Conservation (phyloP, 2,113 vertebrate species). For the Gracilinanus agilis region DNA sequence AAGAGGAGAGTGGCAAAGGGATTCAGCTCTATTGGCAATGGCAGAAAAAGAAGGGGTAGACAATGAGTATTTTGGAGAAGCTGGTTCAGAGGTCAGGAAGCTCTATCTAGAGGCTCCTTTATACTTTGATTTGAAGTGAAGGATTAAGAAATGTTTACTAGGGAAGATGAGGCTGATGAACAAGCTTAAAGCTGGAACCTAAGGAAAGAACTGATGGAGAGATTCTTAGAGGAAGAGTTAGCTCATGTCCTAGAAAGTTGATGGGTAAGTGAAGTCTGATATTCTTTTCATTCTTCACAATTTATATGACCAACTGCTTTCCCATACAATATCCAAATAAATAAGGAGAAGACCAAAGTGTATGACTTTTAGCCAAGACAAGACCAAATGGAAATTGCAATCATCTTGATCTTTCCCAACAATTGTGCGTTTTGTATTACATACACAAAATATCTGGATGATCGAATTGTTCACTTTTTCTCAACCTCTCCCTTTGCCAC, state of each 20-base stretch:
- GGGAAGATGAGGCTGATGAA: too few species aligned
- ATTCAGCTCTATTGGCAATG: neutral
- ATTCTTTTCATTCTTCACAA: neutral
- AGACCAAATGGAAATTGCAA: conserved; percentile 23
- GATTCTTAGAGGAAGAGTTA: too few species aligned
- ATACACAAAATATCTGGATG: neutral
- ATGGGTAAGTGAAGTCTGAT: neutral
- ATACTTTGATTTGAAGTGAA: too few species aligned
- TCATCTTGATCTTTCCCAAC: neutral
- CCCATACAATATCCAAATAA: conserved; percentile 33
- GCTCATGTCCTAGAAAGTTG: neutral
- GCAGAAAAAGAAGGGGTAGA: neutral
- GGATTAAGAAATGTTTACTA: too few species aligned
- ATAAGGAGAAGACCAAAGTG: conserved; percentile 26
- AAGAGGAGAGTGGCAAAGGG: neutral
- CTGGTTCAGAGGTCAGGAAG: neutral
- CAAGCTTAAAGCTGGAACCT: neutral
- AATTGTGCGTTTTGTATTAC: neutral
- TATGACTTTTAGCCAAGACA: conserved; percentile 9
- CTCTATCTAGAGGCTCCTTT: too few species aligned
- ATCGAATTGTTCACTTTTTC: neutral
- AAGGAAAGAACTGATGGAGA: neutral
- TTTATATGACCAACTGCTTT: conserved; percentile 56
- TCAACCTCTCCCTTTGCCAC: too few species aligned
- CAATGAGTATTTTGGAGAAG: neutral